Base-by-base conservation (phyloP, 2,888 invertebrate genomes). In the Brenthis ino region DNA sequence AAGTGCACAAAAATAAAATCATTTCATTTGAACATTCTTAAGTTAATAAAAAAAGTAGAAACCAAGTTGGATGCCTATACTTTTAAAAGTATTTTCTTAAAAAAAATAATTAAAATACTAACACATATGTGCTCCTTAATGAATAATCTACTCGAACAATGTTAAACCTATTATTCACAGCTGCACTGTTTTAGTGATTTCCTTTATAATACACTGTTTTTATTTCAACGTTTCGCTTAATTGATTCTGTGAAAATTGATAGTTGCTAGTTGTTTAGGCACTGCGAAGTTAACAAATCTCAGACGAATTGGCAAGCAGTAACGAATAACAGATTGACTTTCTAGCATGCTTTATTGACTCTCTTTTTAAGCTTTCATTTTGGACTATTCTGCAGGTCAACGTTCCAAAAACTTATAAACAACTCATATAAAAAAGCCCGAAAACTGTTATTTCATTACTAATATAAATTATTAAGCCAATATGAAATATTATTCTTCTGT, bases 231-330 rank as follows among this genome's bases (percentile, higher is more conserved):
- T 13, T 37, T 12, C 48, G 57, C 53, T 63, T 66, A 67, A 72
- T 69, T 65, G 61, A 20, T 69, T 51, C 57, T 20, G 48, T 64
- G 50, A 69, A 65, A 65, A 69, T 60, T 56, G 43, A 65, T 65
- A 65, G 55, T 65, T 13, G 58, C 8, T 60, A 48, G 66, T 60
- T 48, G 60, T 60, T 60, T 55, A 55, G 48, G 37, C 48, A 58
- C 66, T 57, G 14, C 61, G 51, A 51, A 60, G 66, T 54, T 60
- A 60, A 66, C 66, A 60, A 66, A 60, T 66, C 54, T 48, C 66
- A 60, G 54, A 54, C 20, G 66, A 67, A 61, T 60, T 67, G 55
- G 60, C 54, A 53, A 58, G 60, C 60, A 67, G 53, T 53, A 67
- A 60, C 60, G 55, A 67, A 55, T 67, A 67, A 67, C 53, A 48